Conservation (phyloP, 2,888 invertebrate species). For the Eupithecia inturbata region DNA sequence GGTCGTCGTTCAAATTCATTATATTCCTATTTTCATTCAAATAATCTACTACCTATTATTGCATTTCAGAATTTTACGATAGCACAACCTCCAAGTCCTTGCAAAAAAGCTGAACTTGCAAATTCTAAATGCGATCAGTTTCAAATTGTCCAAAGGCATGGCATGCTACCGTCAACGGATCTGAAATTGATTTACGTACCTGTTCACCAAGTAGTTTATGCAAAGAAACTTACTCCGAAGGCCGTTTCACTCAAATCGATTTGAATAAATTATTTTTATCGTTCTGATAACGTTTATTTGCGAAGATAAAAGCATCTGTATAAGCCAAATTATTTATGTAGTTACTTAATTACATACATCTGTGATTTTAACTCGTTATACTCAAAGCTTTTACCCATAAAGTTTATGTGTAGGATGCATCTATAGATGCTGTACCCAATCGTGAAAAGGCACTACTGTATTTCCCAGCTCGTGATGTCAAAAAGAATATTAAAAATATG, state of each 20-base stretch:
- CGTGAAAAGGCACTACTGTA: no score
- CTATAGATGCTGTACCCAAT: no score
- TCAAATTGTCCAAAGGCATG: conserved; percentile 47
- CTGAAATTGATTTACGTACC: conserved; percentile 61
- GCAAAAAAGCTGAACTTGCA: conserved; percentile 26
- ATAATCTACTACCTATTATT: conserved; percentile 8
- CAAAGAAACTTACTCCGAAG: conserved; percentile 58
- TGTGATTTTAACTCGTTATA: no score
- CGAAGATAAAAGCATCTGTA: background rate
- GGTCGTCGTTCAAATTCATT: background rate
- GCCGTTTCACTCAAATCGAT: conserved; percentile 6
- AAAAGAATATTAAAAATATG: no score
- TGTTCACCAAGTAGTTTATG: conserved; percentile 69
- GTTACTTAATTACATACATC: no score
- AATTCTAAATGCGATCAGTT: conserved; percentile 37
- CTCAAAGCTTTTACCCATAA: no score
- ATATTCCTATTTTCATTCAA: background rate
- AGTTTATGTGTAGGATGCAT: no score
- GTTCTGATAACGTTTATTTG: background rate
- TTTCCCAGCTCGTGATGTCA: no score
- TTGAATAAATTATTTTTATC: conserved; percentile 6
- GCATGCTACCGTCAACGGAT: conserved; percentile 48
- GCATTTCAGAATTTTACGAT: conserved; percentile 14
- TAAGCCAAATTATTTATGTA: background rate
- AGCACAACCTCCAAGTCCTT: background rate